Base-by-base conservation (phyloP, 2,797 vertebrate species). In the Petrocephalus sullivani region DNA sequence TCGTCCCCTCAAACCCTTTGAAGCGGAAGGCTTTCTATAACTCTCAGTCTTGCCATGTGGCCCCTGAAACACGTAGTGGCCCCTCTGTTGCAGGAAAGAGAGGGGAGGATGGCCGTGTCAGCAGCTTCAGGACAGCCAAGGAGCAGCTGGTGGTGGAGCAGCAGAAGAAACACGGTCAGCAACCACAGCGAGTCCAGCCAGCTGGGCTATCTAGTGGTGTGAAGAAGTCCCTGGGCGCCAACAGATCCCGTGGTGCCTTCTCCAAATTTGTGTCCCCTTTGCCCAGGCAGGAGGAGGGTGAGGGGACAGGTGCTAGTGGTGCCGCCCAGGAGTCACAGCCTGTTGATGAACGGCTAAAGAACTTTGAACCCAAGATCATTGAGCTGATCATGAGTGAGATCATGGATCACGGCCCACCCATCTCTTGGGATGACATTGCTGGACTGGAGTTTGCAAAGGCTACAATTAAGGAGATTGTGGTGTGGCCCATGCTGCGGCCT, bases 311-410 rank as follows among this genome's bases (percentile, higher is more conserved):
- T 0, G 89, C 91, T 1, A 23, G 54, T 2, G 88, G 58, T 0
- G 58, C 89, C 10, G 86, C 87, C n/a, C 90, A 92, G 90, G 94
- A 95, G 9, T 87, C 90, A 49, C 91, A 92, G 78, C 94, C 95
- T 3, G 0, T 94, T 78, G 97, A 99, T 82, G 97, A 98, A 71
- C 94, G 95, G 16, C 92, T 99, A 88, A 99, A 97, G 91, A 98
- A 96, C 92, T 95, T 99, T 91, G 98, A 99, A 89, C 97, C 98
- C 14, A 99, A 97, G 93, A 99, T 99, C 93, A 90, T 99, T 21
- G 97, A 99, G 88, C 95, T 99, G 89, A 98, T 99, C 90, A 98
- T 97, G 97, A 97, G 96, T 0, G 98, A 99, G 93, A 99, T 99
- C 89, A 96, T 99, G 97, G 98, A 99, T 90, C 97, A 97, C 0